Evolutionary conservation across 2,113 vertebrate genomes (phyloP), one percentile per base, ranked within the genome.

Genomic region (Pseudopodoces humilis): DNA sequence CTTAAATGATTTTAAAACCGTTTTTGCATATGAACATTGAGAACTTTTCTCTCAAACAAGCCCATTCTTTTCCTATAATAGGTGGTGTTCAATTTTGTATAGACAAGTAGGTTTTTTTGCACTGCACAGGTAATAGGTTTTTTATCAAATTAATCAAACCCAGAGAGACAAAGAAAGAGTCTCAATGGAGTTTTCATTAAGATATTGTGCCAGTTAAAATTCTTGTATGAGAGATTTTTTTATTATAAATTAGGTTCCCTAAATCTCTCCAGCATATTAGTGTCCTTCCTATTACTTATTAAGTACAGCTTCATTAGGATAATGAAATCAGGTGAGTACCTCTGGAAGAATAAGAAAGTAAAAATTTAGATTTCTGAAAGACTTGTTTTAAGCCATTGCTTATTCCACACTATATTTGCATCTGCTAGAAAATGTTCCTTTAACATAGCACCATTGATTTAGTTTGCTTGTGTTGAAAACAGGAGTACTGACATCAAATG

Each of bases 291-390:
- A 71, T 82, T 86, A 52, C 27, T 81, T 86, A 55, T 63, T 50
- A 92, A 91, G 37, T 55, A 35, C 31, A 67, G 25, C 56, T 90
- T 93, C 75, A 50, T 91, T 86, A 86, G 41, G 13, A 47, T 68
- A 75, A 91, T 41, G 14, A 84, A 91, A 8, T 50, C 64, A 91
- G 56, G 33, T 83, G 30, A 67, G 23, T 59, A 84, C 17, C 16
- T 89, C 56, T 78, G 31, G 25, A 77, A 81, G 14, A 86, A 24
- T 23, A 43, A 15, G 11, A 67, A 14, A 27, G 18, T 53, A 58
- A 59, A 10, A 82, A 86, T 44, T 46, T 30, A 52, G 11, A 52
- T 76, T 86, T 84, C 43, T 70, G 69, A 83, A 83, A 77, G 16
- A 21, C 15, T 4, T 27, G 2, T 6, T 84, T 50, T 63, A 59